Evolutionary conservation across 2,888 invertebrate species (phyloP), one percentile per base, ranked within the genome.

Genomic region (Blastobasis adustella): DNA sequence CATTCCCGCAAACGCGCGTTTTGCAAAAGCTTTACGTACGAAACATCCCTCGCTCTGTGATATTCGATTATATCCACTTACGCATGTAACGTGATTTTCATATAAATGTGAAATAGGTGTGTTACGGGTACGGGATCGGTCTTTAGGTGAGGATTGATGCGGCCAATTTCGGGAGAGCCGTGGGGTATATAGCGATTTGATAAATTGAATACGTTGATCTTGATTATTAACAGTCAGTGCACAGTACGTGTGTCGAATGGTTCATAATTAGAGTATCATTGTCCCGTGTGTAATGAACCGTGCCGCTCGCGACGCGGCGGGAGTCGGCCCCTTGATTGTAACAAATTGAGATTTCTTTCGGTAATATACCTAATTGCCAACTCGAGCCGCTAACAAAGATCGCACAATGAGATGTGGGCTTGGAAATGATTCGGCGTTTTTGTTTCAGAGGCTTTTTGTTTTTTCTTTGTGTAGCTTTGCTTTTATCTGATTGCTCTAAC

Each of bases 261-360:
- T 65, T 76, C 70, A 69, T 84, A 83, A 88, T 87, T 85, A 87
- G 76, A 78, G 76, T 79, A 82, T 83, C 79, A 82, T 85, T 85
- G 83, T 84, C 71, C 76, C 61, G 70, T 60, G 79, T 65, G 69
- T 73, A 82, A 82, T 82, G 84, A 71, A 69, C 69, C 77, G 73
- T 60, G 66, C 60, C 64, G 67, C 67, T 67, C 62, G 71, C 69
- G 69, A 59, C 67, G 59, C 65, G 61, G 58, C 60, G 67, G 71
- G 67, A 62, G 67, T 59, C 63, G 58, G 63, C 62, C 73, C 69
- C 73, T 76, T 79, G 81, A 84, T 84, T 79, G 75, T 83, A 69
- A 84, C 78, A 79, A 87, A 87, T 85, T 76, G 79, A 73, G 67
- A 77, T 81, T 79, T 77, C 75, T 81, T 78, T 76, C 72, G 76